These are phyloP conservation scores for Aricia agestis DNA, from an alignment of 1,140 invertebrate genomes.

Conservation along the genomic window DNA sequence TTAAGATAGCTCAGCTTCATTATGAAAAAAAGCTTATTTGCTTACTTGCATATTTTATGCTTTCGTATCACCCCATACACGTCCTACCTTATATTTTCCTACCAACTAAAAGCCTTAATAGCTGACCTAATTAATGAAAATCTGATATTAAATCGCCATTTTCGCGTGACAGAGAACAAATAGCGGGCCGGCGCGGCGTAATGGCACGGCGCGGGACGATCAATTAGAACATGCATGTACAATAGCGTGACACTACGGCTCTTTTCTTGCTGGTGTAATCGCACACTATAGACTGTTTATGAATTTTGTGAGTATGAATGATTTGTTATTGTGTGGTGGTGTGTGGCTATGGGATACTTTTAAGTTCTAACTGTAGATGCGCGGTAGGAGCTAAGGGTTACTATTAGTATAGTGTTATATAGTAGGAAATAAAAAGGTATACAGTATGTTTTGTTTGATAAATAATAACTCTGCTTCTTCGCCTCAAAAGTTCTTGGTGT, in stretches of 20 bases:
- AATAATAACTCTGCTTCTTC: too few relatives aligned
- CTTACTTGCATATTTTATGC: background rate
- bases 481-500: too few relatives aligned
- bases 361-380: too few relatives aligned
- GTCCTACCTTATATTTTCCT: background rate
- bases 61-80: background rate
- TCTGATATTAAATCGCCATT: background rate
- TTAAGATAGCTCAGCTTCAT: too few relatives aligned
- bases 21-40: too few relatives aligned
- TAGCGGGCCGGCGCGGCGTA: background rate
- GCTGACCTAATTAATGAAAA: conserved; percentile 1
- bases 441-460: too few relatives aligned
- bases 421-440: too few relatives aligned
- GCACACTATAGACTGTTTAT: background rate
- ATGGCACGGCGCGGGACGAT: background rate
- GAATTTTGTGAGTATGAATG: too few relatives aligned
- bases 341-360: too few relatives aligned
- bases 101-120: background rate
- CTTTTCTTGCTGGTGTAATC: background rate
- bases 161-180: background rate
- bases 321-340: too few relatives aligned
- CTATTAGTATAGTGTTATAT: too few relatives aligned
- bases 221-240: conserved; percentile 3
- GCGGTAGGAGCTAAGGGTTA: too few relatives aligned
- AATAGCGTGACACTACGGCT: background rate